Percentiles rank a stretch among this genome's conserved stretches.
Conservation (phyloP, 2,888 invertebrate species). For the Zaprionus obscuricornis region DNA sequence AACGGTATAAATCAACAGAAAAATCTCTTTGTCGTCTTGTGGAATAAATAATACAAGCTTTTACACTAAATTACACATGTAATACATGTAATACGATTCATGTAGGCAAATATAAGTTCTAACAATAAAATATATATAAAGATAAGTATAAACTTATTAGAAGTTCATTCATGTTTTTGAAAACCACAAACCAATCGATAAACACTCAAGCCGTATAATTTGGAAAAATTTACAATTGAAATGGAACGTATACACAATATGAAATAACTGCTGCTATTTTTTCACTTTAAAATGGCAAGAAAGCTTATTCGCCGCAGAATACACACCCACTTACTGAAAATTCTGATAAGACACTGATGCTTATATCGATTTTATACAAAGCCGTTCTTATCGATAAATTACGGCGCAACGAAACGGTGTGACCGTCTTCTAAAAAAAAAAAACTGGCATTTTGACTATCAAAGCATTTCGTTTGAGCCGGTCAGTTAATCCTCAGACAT, state of each 20-base stretch:
- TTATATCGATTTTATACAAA: constrained; percentile 16
- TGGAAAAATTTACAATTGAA: too few species aligned
- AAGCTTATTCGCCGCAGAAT: constrained; percentile 11
- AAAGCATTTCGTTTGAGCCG: too few species aligned
- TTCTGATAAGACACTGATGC: constrained; percentile 33
- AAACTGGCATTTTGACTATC: too few species aligned
- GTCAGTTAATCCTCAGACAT: too few species aligned
- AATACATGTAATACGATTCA: background rate
- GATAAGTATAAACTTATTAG: background rate
- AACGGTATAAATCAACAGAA: too few species aligned
- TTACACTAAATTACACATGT: too few species aligned
- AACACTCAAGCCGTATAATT: too few species aligned
- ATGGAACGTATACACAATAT: constrained; percentile 5
- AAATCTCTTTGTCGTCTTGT: too few species aligned
- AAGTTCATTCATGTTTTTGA: too few species aligned
- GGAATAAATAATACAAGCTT: background rate
- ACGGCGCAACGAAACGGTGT: constrained; percentile 8
- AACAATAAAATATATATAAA: background rate
- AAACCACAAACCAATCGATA: too few species aligned
- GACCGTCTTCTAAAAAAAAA: constrained; percentile 5
- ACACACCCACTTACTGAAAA: constrained; percentile 51
- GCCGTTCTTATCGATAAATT: constrained; percentile 15
- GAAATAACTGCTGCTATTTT: background rate
- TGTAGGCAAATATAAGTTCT: background rate
- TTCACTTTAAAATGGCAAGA: constrained; percentile 29